Conservation (phyloP, 2,797 vertebrate genomes). For the Etheostoma perlongum region DNA sequence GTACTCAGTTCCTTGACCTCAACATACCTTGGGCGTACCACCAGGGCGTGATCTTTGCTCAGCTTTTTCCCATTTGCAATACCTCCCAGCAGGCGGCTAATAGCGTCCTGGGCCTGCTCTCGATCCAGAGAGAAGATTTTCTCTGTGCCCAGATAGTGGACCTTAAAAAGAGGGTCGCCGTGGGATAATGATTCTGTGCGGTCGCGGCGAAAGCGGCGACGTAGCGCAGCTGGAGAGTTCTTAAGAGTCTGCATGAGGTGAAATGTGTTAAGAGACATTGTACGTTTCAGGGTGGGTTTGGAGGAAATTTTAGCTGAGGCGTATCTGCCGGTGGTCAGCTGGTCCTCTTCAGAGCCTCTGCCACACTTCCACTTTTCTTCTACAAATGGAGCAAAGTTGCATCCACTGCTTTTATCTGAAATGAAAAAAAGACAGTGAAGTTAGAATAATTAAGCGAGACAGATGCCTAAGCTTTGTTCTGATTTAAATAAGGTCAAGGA, state of each 20-base stretch:
- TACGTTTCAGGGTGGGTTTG: constrained; percentile 39
- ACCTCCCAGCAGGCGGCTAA: constrained; percentile 78
- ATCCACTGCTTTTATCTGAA: constrained; percentile 76
- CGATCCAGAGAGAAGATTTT: constrained; percentile 88
- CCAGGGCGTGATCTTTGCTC: constrained; percentile 86
- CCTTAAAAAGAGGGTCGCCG: constrained; percentile 88
- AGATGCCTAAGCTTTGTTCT: background rate
- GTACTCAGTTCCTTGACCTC: constrained; percentile 90
- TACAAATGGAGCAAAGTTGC: constrained; percentile 46
- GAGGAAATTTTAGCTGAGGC: background rate
- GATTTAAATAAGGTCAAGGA: background rate
- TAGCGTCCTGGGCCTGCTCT: constrained; percentile 86
- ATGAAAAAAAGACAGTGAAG: constrained; percentile 8
- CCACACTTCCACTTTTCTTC: constrained; percentile 61
- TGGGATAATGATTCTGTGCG: constrained; percentile 86
- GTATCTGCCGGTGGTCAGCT: constrained; percentile 3
- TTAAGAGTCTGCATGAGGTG: constrained; percentile 88
- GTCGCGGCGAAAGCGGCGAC: constrained; percentile 84
- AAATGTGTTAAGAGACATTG: constrained; percentile 83
- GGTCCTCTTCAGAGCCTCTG: constrained; percentile 51
- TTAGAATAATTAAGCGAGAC: constrained; percentile 27
- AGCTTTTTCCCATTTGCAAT: constrained; percentile 76
- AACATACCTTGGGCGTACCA: constrained; percentile 86
- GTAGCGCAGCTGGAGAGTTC: constrained; percentile 86
- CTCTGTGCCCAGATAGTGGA: constrained; percentile 87